phyloP scores from a whole-genome alignment of 2,888 invertebrate species.

The Leistus spinibarbis region DNA sequence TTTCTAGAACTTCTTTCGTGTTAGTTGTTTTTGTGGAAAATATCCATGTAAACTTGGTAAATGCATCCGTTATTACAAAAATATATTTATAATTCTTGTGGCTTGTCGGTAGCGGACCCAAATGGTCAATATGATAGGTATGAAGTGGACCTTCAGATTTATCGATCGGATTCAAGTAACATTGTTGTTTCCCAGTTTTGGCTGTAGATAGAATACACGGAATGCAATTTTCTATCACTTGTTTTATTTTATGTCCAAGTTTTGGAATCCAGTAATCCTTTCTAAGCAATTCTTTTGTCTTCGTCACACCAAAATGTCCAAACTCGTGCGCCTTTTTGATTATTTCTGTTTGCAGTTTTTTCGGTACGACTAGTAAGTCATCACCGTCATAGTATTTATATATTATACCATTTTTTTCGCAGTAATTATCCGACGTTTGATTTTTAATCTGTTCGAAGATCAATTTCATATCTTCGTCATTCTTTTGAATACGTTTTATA shows the following conservation, averaged over 20 bases:
- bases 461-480: not conserved
- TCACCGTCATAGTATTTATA: not conserved
- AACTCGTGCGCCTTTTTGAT: constrained; percentile 46
- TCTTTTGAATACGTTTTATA: not conserved
- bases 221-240: constrained; percentile 8
- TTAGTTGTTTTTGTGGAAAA: constrained; percentile 8
- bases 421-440: not conserved
- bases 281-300: constrained; percentile 45
- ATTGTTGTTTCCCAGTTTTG: constrained; percentile 16
- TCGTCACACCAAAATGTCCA: constrained; percentile 48
- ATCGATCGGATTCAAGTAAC: constrained; percentile 13
- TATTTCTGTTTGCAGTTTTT: constrained; percentile 47
- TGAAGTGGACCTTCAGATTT: constrained; percentile 10
- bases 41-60: constrained; percentile 21
- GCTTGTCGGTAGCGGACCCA: constrained; percentile 16
- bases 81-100: constrained; percentile 12
- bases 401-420: constrained; percentile 5
- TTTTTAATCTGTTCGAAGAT: constrained; percentile 2
- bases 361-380: constrained; percentile 46
- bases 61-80: constrained; percentile 24
- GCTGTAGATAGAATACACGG: not conserved
- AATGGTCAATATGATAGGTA: constrained; percentile 11
- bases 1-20: constrained; percentile 6
- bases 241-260: not conserved
- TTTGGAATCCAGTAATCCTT: constrained; percentile 46